phyloP scores from a whole-genome alignment of 92 coral and sea anemone genomes.

The Micromussa lordhowensis region DNA sequence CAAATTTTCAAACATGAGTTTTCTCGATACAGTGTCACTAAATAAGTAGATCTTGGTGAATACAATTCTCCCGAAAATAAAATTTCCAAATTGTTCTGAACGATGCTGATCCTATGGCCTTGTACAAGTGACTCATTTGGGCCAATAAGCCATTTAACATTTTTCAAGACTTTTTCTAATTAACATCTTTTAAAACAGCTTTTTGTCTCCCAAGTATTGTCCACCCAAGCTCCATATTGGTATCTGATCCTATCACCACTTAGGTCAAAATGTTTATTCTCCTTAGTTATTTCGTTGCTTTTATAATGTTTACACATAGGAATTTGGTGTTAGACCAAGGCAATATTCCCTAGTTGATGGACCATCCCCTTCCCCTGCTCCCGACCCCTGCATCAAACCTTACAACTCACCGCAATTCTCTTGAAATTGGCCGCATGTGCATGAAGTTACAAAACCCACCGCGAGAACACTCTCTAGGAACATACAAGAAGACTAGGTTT shows the following conservation, averaged over 20 bases:
- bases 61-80: background rate
- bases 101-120: too few species aligned
- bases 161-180: too few species aligned
- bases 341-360: too few species aligned
- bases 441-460: conserved; percentile 99
- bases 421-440: conserved; percentile 98
- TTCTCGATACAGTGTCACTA: background rate
- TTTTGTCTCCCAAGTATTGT: background rate
- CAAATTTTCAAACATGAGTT: background rate
- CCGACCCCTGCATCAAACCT: conserved; percentile 21
- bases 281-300: too few species aligned
- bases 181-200: background rate
- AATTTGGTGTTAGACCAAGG: too few species aligned
- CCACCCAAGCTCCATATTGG: background rate
- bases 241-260: background rate
- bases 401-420: conserved; percentile 90
- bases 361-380: background rate
- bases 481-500: conserved; percentile 71
- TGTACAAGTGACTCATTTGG: too few species aligned
- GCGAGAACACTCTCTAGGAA: conserved; percentile 91
- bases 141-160: too few species aligned
- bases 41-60: background rate
- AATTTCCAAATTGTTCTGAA: background rate
- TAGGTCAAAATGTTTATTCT: background rate
- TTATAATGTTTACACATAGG: too few species aligned